Percentiles rank a stretch among this genome's conserved stretches.
phyloP scores from a whole-genome alignment of 1,140 invertebrate species.

The Sminthurides bifidus region DNA sequence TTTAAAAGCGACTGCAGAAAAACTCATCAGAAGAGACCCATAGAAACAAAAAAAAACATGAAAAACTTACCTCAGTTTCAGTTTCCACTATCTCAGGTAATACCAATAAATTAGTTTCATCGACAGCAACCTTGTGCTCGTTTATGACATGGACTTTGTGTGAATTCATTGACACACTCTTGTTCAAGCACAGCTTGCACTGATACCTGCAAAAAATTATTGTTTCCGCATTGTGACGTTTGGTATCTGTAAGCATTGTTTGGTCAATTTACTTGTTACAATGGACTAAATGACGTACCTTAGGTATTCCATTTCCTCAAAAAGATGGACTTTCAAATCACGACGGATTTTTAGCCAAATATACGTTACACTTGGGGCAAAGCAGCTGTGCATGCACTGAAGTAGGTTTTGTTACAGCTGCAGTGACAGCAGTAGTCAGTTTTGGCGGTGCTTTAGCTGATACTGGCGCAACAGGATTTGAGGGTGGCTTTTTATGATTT shows the following conservation, averaged over 20 bases:
- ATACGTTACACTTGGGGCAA: slow-evolving; percentile 44
- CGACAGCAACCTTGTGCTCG: slow-evolving; percentile 12
- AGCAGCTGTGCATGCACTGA: slow-evolving; percentile 33
- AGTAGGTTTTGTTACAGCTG: neutral
- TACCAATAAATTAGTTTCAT: neutral
- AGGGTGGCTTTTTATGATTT: slow-evolving; percentile 21
- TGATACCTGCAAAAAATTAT: slow-evolving; percentile 12
- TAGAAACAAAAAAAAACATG: neutral
- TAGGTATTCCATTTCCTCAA: slow-evolving; percentile 43
- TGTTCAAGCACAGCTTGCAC: slow-evolving; percentile 13
- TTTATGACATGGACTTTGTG: slow-evolving; percentile 17
- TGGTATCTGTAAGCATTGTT: neutral
- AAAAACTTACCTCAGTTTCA: slow-evolving; percentile 5
- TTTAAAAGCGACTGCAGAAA: too few species aligned
- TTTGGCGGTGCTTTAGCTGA: too few species aligned
- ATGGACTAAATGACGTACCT: slow-evolving; percentile 34
- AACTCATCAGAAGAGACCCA: neutral
- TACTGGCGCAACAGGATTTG: slow-evolving; percentile 2
- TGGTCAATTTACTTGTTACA: neutral
- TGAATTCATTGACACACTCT: slow-evolving; percentile 17
- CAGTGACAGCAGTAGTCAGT: neutral
- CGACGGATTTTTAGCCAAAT: slow-evolving; percentile 41
- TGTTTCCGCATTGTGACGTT: neutral
- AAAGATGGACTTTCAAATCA: slow-evolving; percentile 46
- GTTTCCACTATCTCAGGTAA: neutral